Conservation (phyloP, 2,797 vertebrate species). For the Helarctos malayanus region DNA sequence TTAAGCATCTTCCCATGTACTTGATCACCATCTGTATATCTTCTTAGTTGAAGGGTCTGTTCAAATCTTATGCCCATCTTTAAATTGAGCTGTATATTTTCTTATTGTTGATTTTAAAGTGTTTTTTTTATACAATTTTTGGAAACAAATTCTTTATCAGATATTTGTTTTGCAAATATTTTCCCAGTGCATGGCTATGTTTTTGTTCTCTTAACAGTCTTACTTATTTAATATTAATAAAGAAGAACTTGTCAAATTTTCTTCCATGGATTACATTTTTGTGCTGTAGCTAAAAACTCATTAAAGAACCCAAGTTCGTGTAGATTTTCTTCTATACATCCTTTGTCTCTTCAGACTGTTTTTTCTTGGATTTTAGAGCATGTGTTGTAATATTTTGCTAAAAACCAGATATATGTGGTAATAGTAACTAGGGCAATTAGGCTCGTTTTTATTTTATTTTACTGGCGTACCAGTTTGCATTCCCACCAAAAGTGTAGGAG, state of each 20-base stretch:
- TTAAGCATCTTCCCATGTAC: background rate
- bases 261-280: background rate
- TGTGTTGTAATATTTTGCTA: background rate
- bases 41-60: background rate
- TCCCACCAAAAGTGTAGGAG: background rate
- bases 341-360: background rate
- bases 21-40: background rate
- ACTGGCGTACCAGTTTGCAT: background rate
- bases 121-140: background rate
- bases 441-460: background rate
- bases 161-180: background rate
- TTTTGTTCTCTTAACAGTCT: background rate
- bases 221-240: background rate
- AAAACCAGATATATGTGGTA: background rate
- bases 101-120: background rate
- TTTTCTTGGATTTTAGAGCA: background rate
- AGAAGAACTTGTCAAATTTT: background rate
- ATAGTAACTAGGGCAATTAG: background rate
- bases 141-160: background rate
- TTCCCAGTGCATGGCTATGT: background rate
- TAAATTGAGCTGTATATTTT: background rate
- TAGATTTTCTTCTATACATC: background rate
- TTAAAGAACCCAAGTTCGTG: background rate
- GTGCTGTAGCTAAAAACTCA: background rate
- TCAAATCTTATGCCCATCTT: background rate